These are phyloP conservation scores for Ectropis grisescens DNA, from an alignment of 1,140 invertebrate species.

Conservation along the genomic window DNA sequence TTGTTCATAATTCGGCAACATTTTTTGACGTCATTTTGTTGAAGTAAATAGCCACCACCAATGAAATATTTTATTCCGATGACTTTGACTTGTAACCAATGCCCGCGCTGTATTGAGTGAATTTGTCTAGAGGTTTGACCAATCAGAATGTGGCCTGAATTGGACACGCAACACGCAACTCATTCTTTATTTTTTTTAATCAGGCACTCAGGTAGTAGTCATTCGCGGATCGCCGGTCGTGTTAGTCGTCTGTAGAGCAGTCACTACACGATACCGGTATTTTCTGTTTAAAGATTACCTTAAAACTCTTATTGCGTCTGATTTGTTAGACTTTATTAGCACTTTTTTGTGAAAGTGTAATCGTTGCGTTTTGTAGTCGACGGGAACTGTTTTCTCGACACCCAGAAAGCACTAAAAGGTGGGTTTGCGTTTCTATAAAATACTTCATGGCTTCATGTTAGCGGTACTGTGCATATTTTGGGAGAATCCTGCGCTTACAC, in stretches of 20 bases:
- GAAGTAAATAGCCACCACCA: too few relatives aligned
- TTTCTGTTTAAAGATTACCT: constrained; percentile 33
- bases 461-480: constrained; percentile 10
- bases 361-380: constrained; percentile 23
- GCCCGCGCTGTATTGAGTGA: too few relatives aligned
- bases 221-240: constrained; percentile 40
- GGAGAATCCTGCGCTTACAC: constrained; percentile 19
- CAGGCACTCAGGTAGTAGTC: too few relatives aligned
- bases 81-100: too few relatives aligned
- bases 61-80: too few relatives aligned
- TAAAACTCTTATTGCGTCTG: constrained; percentile 14
- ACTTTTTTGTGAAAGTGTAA: constrained; percentile 43
- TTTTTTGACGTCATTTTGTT: too few relatives aligned
- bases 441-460: constrained; percentile 12
- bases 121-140: too few relatives aligned
- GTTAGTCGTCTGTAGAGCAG: constrained; percentile 48
- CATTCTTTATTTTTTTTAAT: too few relatives aligned
- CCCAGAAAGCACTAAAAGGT: constrained; percentile 45
- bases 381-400: constrained; percentile 32
- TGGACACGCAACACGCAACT: too few relatives aligned
- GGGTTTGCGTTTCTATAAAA: constrained; percentile 23
- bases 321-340: constrained; percentile 22
- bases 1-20: too few relatives aligned
- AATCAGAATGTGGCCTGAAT: too few relatives aligned
- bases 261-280: constrained; percentile 46